These are phyloP conservation scores for Microchirus variegatus DNA, from an alignment of 2,797 vertebrate species.

Conservation along the genomic window DNA sequence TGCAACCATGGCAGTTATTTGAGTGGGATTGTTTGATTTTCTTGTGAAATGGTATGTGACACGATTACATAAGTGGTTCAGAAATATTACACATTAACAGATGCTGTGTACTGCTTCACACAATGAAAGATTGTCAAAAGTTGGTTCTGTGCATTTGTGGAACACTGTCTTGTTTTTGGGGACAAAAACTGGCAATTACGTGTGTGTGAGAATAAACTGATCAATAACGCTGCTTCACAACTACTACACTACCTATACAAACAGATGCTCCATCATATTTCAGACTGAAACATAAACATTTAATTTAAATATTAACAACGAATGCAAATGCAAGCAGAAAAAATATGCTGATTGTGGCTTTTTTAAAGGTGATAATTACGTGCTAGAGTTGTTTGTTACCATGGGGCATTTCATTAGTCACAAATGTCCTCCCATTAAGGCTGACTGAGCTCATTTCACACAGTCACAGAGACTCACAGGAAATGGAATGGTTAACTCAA, in stretches of 20 bases:
- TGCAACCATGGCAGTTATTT: slow-evolving; percentile 47
- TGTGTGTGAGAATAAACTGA: not conserved
- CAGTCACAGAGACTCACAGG: slow-evolving; percentile 23
- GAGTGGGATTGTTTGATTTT: slow-evolving; percentile 22
- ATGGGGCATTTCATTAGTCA: slow-evolving; percentile 15
- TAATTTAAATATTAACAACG: not conserved
- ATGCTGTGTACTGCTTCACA: slow-evolving; percentile 7
- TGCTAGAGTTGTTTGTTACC: slow-evolving; percentile 22
- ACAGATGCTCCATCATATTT: not conserved
- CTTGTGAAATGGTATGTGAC: too few species aligned
- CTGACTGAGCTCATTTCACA: slow-evolving; percentile 37
- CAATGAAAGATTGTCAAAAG: slow-evolving; percentile 49
- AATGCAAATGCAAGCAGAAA: not conserved
- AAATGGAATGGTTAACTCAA: slow-evolving; percentile 27
- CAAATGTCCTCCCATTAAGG: slow-evolving; percentile 16
- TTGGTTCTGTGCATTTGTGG: slow-evolving; percentile 21
- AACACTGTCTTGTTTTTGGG: slow-evolving; percentile 7
- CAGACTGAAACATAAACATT: not conserved
- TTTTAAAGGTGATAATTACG: slow-evolving; percentile 16
- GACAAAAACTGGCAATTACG: not conserved
- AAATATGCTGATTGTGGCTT: not conserved
- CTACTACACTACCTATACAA: slow-evolving; percentile 22
- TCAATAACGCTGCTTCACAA: slow-evolving; percentile 11
- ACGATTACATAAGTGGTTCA: not conserved
- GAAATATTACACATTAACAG: slow-evolving; percentile 21